Percentiles rank a stretch among this genome's conserved stretches.
Conservation (phyloP, 2,797 vertebrate genomes). For the Bovichtus variegatus region DNA sequence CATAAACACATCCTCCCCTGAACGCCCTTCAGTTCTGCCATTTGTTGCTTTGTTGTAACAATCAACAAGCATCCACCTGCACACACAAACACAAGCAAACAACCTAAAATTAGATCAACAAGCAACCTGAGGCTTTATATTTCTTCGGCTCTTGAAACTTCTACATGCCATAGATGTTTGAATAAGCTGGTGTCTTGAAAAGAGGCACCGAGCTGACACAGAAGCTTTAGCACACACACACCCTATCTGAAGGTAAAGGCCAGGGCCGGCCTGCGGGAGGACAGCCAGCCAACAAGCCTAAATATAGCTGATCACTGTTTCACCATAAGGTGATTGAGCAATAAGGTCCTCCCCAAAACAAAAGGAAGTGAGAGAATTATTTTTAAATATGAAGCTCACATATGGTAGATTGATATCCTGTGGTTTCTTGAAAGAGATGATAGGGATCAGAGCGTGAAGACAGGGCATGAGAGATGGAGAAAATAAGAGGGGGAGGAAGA, state of each 20-base stretch:
- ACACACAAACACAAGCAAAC: not conserved
- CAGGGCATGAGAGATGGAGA: slow-evolving; percentile 21
- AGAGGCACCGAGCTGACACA: not conserved
- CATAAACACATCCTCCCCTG: slow-evolving; percentile 54
- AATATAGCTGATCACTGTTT: slow-evolving; percentile 53
- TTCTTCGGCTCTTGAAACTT: not conserved
- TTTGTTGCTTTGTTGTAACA: slow-evolving; percentile 29
- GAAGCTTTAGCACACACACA: not conserved
- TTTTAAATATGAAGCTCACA: slow-evolving; percentile 35
- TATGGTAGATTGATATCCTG: slow-evolving; percentile 67
- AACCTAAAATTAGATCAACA: not conserved
- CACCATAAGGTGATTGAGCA: slow-evolving; percentile 47
- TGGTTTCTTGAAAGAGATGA: slow-evolving; percentile 64
- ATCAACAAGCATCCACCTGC: slow-evolving; percentile 22
- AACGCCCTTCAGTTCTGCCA: slow-evolving; percentile 17
- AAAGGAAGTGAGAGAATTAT: slow-evolving; percentile 35
- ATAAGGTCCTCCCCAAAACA: slow-evolving; percentile 44
- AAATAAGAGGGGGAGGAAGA: not conserved
- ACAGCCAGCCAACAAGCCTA: slow-evolving; percentile 14
- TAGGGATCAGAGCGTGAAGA: slow-evolving; percentile 36
- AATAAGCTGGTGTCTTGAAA: not conserved
- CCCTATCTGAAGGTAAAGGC: slow-evolving; percentile 34
- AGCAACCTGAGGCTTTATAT: not conserved
- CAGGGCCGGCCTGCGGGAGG: not conserved
- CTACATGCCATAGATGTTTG: not conserved